Base-by-base conservation (phyloP, 2,113 vertebrate species). In the Gobius niger region DNA sequence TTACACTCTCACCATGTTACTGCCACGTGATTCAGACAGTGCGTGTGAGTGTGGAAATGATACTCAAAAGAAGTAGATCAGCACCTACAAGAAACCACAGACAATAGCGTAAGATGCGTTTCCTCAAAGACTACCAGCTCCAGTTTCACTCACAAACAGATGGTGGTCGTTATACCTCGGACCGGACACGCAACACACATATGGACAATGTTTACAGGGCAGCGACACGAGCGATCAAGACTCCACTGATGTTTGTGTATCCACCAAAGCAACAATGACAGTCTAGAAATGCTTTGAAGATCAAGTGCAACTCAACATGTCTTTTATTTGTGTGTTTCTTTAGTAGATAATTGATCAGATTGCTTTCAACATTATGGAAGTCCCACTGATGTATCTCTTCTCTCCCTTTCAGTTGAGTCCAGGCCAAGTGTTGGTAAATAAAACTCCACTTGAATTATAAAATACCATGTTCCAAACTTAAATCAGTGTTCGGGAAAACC, bases 201-300 rank as follows among this genome's bases (percentile, higher is more conserved):
- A 65, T 62, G 71, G 75, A 53, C 2, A 0, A 41, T 57, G 85
- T 88, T 85, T 79, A 88, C 46, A 72, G 47, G 34, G 13, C 56
- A 41, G 56, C 34, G 24, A 34, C 24, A 12, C 4, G 34, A 41
- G 41, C 56, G 15, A 59, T 40, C 13, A 3, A 15, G 12, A 59
- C 5, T 41, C 34, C 8, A 40, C 24, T 24, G 54, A 50, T 6
- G 24, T 34, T 34, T 34, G 24, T 34, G 24, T 34, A 3, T 34
- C 5, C 24, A 34, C 24, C 24, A 34, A 34, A 34, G 24, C 24
- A 34, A 34, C 24, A 34, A 34, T 34, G 24, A 34, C 24, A 2
- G 2, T 34, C 24, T 34, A 34, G 24, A 34, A 34, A 34, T 34
- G 24, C 24, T 34, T 34, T 34, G 24, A 34, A 34, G 24, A 34